Base-by-base conservation (phyloP, 2,113 vertebrate species). In the Upupa epops region DNA sequence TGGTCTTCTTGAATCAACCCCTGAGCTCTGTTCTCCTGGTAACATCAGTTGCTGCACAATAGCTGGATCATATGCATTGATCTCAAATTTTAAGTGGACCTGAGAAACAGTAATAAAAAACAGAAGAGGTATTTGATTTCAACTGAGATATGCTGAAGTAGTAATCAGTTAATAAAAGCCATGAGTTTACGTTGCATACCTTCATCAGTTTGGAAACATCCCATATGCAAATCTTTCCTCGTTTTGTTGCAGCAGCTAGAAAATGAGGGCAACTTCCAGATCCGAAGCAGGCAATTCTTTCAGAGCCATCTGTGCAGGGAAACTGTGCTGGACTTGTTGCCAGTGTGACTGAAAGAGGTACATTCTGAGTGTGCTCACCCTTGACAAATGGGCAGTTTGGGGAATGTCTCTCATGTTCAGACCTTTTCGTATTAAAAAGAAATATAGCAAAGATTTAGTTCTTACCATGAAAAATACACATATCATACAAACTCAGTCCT, bases 131-230 rank as follows among this genome's bases (percentile, higher is more conserved):
- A 49, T 82, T 93, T 46, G 19, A 71, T 58, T 64, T 85, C 59
- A 80, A 61, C 32, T 1, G 1, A 78, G 49, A 71, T 54, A 83
- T 4, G 3, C 45, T 69, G 60, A 28, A 52, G 68, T 31, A 51
- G 24, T 49, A 75, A 81, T 21, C 1, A 58, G 12, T 24, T 51
- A 40, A 79, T 29, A 60, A 81, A 89, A 89, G 22, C 17, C 25
- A 3, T n/a, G 13, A 52, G 17, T 26, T 73, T 66, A 37, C 80
- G 48, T 5, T 28, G 51, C 36, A 92, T 93, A 99, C 99, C 99
- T 99, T 99, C 99, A 99, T 99, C 96, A 99, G 98, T 97, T 99
- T 99, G 81, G 99, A 99, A 95, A 99, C 98, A 93, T 99, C 99
- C 99, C 99, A 99, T 96, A 99, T 98, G 87, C 99, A 99, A 96